Percentiles rank a stretch among this genome's conserved stretches.
Evolutionary conservation across 2,113 vertebrate species (phyloP).

Genomic region (Tiliqua scincoides): DNA sequence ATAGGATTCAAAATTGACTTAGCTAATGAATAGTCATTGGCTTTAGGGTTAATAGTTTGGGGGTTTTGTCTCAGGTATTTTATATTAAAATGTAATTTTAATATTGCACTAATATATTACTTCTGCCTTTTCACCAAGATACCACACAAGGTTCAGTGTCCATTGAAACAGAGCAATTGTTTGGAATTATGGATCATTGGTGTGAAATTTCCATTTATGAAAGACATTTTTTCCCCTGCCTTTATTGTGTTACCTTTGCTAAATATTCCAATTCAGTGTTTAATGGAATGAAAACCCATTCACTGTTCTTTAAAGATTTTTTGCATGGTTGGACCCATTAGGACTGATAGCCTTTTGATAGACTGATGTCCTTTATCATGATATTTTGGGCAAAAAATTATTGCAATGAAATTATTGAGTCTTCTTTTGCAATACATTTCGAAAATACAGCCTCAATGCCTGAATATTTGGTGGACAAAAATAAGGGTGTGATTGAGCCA

Average conservation of each 20-base stretch:
- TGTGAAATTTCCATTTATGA: slow-evolving; percentile 56
- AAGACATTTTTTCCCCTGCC: slow-evolving; percentile 42
- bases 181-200: slow-evolving; percentile 55
- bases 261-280: slow-evolving; percentile 43
- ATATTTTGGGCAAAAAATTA: not conserved
- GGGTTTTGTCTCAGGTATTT: slow-evolving; percentile 76
- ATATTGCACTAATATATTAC: slow-evolving; percentile 69
- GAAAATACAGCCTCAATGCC: not conserved
- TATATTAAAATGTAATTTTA: slow-evolving; percentile 76
- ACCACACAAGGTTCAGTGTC: slow-evolving; percentile 52
- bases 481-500: not conserved
- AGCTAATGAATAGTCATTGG: slow-evolving; percentile 80
- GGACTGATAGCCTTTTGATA: not conserved
- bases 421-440: not conserved
- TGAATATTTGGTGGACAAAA: not conserved
- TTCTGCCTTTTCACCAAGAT: slow-evolving; percentile 48
- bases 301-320: not conserved
- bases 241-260: slow-evolving; percentile 1
- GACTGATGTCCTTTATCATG: too few species aligned
- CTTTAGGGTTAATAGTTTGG: slow-evolving; percentile 79
- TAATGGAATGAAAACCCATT: not conserved
- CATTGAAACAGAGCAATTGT: slow-evolving; percentile 48
- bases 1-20: slow-evolving; percentile 81
- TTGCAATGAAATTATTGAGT: not conserved
- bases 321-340: not conserved